A percentile compares a stretch with the other conserved stretches of the same genome.
Conservation (phyloP, 2,888 invertebrate species). For the Xestia sexstrigata region DNA sequence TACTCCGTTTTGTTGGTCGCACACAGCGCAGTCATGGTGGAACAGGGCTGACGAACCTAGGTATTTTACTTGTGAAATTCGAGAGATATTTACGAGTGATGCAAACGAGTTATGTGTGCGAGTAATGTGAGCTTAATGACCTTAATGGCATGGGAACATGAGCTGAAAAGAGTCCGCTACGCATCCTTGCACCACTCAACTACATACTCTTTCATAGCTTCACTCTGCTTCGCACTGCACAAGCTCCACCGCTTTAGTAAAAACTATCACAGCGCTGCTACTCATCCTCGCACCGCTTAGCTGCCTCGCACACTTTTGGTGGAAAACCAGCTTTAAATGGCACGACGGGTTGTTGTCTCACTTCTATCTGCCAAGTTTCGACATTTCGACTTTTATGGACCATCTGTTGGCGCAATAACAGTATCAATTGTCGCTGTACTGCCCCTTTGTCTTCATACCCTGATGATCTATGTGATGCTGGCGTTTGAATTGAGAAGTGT, state of each 20-base stretch:
- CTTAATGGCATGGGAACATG: not conserved
- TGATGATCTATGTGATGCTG: conserved; percentile 55
- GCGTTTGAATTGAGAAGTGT: conserved; percentile 24
- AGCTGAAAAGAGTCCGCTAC: not conserved
- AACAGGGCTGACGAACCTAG: not conserved
- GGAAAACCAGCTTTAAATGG: conserved; percentile 23
- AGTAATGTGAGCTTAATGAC: not conserved
- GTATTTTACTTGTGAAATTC: not conserved
- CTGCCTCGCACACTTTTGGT: not conserved
- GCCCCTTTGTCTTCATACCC: conserved; percentile 72
- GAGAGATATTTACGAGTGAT: not conserved
- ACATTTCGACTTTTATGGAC: conserved; percentile 82
- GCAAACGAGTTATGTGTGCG: not conserved
- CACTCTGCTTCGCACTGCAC: not conserved
- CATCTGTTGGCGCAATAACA: conserved; percentile 76
- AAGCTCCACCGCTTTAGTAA: not conserved
- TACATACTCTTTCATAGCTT: not conserved
- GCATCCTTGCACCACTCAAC: not conserved
- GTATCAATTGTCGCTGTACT: conserved; percentile 70
- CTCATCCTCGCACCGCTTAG: not conserved
- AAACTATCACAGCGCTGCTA: not conserved
- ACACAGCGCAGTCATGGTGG: not conserved
- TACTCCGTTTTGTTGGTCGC: too few species aligned
- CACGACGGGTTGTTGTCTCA: conserved; percentile 74
- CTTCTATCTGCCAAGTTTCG: conserved; percentile 77